Evolutionary conservation across 1,140 invertebrate species (phyloP), one percentile per base, ranked within the genome.

Genomic region (Drosophila takahashii): DNA sequence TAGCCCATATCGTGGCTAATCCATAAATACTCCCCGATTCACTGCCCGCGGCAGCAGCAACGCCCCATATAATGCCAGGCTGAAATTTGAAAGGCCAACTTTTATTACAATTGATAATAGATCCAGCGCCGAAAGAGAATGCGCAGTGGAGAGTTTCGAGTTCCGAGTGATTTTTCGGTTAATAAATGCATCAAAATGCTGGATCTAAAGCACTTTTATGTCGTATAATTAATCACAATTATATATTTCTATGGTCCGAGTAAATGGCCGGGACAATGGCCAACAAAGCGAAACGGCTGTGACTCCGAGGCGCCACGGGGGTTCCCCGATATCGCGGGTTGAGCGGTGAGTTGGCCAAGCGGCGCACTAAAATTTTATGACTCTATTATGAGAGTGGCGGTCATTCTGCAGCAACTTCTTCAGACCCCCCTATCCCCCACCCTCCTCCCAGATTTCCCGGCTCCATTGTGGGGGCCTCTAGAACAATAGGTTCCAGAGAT

Each of bases 341-440:
- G 29, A 53, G 70, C 41, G 42, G 41, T 16, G n/a, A 47, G 44
- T 60, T 59, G 45, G 50, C 71, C 66, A 72, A 77, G 81, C 72
- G 81, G 81, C 73, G 80, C 84, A 89, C 84, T 89, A 89, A 89
- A 89, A 90, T 89, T 89, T 89, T 89, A 89, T 89, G 84, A 89
- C 84, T 89, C 84, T 89, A 89, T 89, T 89, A 89, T 89, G 84
- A 89, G 79, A 78, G 84, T 84, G 84, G 84, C 65, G 83, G 79
- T 77, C 79, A 78, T 74, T 83, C 79, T 53, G 48, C 50, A 50
- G 50, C n/a, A 11, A 41, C 41, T 22, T 15, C 41, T 44, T 22
- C 9, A 0, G 16, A 7, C 41, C 2, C 22, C 37, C 9, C 45
- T 51, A 7, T 9, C 41, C 37, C 39, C 56, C 32, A 53, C 53